Evolutionary conservation across 2,888 invertebrate genomes (phyloP), one percentile per base, ranked within the genome.

Genomic region (Stenolophus ochropezus): DNA sequence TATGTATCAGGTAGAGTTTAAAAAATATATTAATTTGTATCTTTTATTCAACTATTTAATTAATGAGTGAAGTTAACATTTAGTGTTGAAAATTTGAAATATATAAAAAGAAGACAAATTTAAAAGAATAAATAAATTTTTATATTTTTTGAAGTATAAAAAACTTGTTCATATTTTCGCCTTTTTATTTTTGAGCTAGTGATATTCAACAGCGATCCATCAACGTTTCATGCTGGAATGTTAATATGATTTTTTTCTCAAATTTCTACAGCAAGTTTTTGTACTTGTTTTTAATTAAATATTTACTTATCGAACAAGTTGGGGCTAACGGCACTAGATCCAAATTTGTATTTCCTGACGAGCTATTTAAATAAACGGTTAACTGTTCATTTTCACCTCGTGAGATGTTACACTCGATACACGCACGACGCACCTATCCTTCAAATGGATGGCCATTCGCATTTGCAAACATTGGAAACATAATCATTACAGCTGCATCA

Each of bases 311-410:
- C 18, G 16, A 11, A 61, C 61, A 69, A 69, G 65, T 33, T 18
- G 18, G 33, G 27, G 27, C 3, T 69, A 69, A 69, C 65, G 65
- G 65, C 33, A 69, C 65, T 33, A 69, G 65, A 69, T 33, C 65
- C 65, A 69, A 69, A 69, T 69, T 69, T 69, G 65, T 69, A 69
- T 69, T 69, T 69, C 65, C 65, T 69, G 65, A 27, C 14, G 65
- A 69, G 65, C 21, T 33, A 69, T 69, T 69, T 33, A 69, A 69
- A 69, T 69, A 69, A 69, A 69, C 11, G 33, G 8, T 4, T 69
- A 69, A 69, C 65, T 69, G 65, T 69, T 18, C 33, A 69, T 16
- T 69, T 65, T 33, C 27, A 61, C 61, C 61, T 61, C 18, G 27
- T 11, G 16, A 25, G 61, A 21, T 14, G 14, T 51, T 51, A 16